phyloP scores from a whole-genome alignment of 2,113 vertebrate genomes.

The Ifrita kowaldi region DNA sequence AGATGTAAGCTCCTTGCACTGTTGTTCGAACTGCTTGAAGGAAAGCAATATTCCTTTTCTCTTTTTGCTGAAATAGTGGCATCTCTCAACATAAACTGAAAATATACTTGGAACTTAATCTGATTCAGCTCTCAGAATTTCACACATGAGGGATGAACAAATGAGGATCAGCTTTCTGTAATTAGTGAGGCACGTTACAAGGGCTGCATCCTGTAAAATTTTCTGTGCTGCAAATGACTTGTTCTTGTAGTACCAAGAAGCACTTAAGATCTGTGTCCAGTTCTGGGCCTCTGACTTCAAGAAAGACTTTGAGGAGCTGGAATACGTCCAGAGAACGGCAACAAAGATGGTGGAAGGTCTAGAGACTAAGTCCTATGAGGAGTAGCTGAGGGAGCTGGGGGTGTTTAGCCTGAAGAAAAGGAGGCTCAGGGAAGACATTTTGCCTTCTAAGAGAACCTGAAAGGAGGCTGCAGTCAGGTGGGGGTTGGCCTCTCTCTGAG shows the following conservation, averaged over 20 bases:
- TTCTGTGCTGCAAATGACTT: background rate
- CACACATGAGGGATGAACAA: background rate
- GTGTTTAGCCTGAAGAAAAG: background rate
- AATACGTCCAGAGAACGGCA: background rate
- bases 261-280: background rate
- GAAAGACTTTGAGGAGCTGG: background rate
- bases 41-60: conserved; percentile 47
- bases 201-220: background rate
- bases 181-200: background rate
- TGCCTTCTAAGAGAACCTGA: background rate
- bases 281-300: background rate
- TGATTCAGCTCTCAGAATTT: conserved; percentile 39
- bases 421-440: background rate
- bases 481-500: background rate
- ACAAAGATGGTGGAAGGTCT: background rate
- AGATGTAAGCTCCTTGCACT: conserved; percentile 29
- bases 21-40: conserved; percentile 11
- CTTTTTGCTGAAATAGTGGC: background rate
- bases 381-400: background rate
- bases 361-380: background rate
- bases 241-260: background rate
- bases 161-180: background rate
- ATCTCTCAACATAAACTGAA: conserved; percentile 49
- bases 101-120: conserved; percentile 45
- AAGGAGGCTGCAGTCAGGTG: background rate